Percentiles rank a stretch among this genome's conserved stretches.
Conservation (phyloP, 2,113 vertebrate species). For the Buteo buteo region DNA sequence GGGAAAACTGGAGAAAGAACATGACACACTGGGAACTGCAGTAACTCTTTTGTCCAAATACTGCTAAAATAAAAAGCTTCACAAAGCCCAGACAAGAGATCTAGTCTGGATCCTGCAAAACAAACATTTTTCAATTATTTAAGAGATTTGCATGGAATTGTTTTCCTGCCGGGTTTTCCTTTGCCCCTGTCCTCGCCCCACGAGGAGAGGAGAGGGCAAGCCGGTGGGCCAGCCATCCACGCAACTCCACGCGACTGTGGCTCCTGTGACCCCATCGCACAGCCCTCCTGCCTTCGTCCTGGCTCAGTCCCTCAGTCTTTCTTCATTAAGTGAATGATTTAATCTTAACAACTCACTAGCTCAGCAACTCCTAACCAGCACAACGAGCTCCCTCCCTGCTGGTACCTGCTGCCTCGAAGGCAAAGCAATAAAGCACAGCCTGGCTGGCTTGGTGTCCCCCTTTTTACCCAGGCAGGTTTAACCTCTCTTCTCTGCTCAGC, state of each 20-base stretch:
- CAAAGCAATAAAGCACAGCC: neutral
- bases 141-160: neutral
- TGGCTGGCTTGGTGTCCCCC: rapidly evolving
- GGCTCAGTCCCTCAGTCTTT: neutral
- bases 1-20: neutral
- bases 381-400: neutral
- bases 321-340: neutral
- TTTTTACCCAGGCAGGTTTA: neutral
- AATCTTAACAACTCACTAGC: neutral
- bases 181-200: neutral
- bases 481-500: neutral
- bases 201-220: neutral
- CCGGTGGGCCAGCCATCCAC: neutral
- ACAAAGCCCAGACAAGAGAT: neutral
- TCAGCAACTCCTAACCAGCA: neutral
- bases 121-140: neutral
- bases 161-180: neutral
- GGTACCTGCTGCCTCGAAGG: neutral
- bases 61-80: neutral
- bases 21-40: neutral
- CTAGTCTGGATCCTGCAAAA: neutral
- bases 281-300: neutral
- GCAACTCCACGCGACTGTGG: rapidly evolving
- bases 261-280: neutral
- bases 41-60: neutral